phyloP scores from a whole-genome alignment of 2,888 invertebrate genomes.

The Netelia melanura region DNA sequence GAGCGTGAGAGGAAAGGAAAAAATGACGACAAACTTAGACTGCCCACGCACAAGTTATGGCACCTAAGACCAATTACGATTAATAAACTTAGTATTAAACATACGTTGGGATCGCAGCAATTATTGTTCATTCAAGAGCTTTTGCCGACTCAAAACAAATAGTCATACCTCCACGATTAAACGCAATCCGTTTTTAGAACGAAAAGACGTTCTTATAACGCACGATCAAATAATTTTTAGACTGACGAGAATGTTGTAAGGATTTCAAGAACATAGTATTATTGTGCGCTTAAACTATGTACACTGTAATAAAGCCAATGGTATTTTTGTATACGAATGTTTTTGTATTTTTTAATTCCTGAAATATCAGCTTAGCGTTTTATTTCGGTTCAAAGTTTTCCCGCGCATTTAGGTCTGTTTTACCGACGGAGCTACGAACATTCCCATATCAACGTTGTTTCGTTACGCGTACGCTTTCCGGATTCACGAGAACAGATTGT shows the following conservation, averaged over 20 bases:
- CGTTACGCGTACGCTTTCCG: neutral
- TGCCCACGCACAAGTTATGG: no score
- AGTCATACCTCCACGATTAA: no score
- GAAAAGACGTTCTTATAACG: slow-evolving; percentile 35
- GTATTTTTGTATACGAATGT: slow-evolving; percentile 76
- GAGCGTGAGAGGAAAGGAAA: no score
- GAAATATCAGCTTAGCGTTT: neutral
- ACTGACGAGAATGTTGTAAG: slow-evolving; percentile 75
- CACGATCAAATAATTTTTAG: slow-evolving; percentile 70
- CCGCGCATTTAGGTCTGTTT: slow-evolving; percentile 10
- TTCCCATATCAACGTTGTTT: slow-evolving; percentile 9
- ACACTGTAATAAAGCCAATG: slow-evolving; percentile 75
- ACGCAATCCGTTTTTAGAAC: slow-evolving; percentile 41
- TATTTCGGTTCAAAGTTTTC: neutral
- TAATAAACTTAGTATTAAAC: no score
- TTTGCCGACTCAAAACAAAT: no score
- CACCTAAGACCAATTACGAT: no score
- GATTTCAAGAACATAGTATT: slow-evolving; percentile 71
- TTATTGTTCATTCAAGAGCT: no score
- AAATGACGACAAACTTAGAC: no score
- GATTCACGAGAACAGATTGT: neutral
- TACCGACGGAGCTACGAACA: slow-evolving; percentile 9
- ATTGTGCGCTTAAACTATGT: slow-evolving; percentile 74
- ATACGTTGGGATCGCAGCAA: no score
- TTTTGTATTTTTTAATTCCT: slow-evolving; percentile 17